Conservation (phyloP, 2,113 vertebrate genomes). For the Sander vitreus region DNA sequence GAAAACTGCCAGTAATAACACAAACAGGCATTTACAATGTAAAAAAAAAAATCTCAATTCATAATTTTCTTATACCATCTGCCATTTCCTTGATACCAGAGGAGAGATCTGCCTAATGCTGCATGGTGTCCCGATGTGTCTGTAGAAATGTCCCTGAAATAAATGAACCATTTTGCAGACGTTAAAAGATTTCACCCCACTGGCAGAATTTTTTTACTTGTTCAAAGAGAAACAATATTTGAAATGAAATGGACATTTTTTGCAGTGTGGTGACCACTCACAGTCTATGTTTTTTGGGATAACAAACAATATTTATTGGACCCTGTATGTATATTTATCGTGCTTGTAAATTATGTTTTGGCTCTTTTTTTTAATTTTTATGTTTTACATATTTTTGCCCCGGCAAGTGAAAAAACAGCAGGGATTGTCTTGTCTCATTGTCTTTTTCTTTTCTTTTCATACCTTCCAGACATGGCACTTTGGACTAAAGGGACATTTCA, state of each 20-base stretch:
- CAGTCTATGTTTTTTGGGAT: constrained; percentile 58
- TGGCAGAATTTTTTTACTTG: constrained; percentile 47
- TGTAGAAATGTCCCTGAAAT: not conserved
- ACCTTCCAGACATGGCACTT: constrained; percentile 75
- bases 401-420: constrained; percentile 60
- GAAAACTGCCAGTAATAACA: constrained; percentile 35
- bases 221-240: constrained; percentile 30
- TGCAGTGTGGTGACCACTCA: constrained; percentile 45
- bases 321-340: constrained; percentile 82
- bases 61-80: not conserved
- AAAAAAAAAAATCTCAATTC: not conserved
- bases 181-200: not conserved
- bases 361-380: constrained; percentile 42
- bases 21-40: not conserved
- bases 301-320: constrained; percentile 81
- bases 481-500: constrained; percentile 63
- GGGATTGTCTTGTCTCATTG: constrained; percentile 65
- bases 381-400: constrained; percentile 56
- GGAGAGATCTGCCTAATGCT: constrained; percentile 33
- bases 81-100: constrained; percentile 18
- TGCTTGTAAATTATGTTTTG: constrained; percentile 77
- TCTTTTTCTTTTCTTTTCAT: constrained; percentile 46
- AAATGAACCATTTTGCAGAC: not conserved
- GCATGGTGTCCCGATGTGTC: not conserved
- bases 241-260: constrained; percentile 51